These are phyloP conservation scores for Drosophila tanythrix DNA, from an alignment of 2,888 invertebrate species.

Conservation along the genomic window DNA sequence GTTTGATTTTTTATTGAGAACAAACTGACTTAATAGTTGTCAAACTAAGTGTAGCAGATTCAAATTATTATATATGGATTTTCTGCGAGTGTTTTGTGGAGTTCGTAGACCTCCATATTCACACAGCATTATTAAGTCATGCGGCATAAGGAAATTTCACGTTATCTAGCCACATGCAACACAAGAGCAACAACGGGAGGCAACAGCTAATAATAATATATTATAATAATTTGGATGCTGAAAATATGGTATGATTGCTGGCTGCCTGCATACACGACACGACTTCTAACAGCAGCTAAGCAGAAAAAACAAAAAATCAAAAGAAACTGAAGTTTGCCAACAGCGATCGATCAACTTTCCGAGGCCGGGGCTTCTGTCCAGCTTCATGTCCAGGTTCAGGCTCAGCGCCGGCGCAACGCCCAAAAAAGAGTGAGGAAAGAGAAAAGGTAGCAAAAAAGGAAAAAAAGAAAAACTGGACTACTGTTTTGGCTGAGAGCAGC, in stretches of 20 bases:
- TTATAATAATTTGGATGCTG: conserved; percentile 83
- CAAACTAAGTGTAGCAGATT: not conserved
- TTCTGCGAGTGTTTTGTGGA: not conserved
- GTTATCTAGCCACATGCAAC: conserved; percentile 59
- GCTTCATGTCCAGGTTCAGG: conserved; percentile 11
- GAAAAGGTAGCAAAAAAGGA: conserved; percentile 9
- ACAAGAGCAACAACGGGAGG: conserved; percentile 20
- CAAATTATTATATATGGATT: not conserved
- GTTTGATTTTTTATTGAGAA: not conserved
- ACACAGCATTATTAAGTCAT: conserved; percentile 53
- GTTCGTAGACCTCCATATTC: conserved; percentile 33
- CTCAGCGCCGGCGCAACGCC: conserved; percentile 71
- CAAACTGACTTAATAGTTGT: not conserved
- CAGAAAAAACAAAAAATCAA: conserved; percentile 6
- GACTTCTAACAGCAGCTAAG: conserved; percentile 61
- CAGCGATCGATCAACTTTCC: conserved; percentile 62
- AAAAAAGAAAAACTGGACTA: conserved; percentile 58
- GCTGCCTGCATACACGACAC: conserved; percentile 54
- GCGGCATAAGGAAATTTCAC: conserved; percentile 38
- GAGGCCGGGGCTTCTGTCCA: conserved; percentile 31
- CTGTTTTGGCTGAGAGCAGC: conserved; percentile 62
- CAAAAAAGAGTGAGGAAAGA: conserved; percentile 37
- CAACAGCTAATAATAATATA: conserved; percentile 82
- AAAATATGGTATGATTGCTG: conserved; percentile 82
- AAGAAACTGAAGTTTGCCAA: conserved; percentile 36